Base-by-base conservation (phyloP, 2,113 vertebrate genomes). In the Cynoglossus semilaevis region DNA sequence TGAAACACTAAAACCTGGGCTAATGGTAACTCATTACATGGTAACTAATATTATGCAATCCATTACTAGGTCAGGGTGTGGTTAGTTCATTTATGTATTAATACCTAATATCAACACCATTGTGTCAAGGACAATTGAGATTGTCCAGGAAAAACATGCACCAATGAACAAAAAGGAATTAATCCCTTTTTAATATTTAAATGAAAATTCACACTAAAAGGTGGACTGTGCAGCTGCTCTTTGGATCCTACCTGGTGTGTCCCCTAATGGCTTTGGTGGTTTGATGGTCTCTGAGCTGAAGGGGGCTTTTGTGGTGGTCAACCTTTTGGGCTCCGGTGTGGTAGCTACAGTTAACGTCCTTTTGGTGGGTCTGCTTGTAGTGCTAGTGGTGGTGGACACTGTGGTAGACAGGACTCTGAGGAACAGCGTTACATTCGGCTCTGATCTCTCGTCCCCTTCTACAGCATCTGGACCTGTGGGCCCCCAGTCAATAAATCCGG, bases 401-500 rank as follows among this genome's bases (percentile, higher is more conserved):
- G 88, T 87, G 47, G 88, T 85, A 34, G 88, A 75, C 8, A 83
- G 72, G 70, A 81, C 70, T 74, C 79, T 83, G 37, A 87, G 80
- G 63, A 87, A 83, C 76, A 86, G 66, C 1, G 80, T 89, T 47
- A 75, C 63, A 70, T 90, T 91, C 34, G 66, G 58, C 38, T 72
- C 76, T 17, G 44, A 29, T 66, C 82, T 87, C 36, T 74, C 61
- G 14, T 88, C 80, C 1, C 86, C 84, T 15, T 92, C 90, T 6
- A 68, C 34, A 14, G 75, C 83, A 47, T 90, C 90, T 2, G 82
- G 85, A 16, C 91, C 90, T 1, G 91, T 92, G 36, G 91, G 91
- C 36, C 91, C 91, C 91, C 91, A 92, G 67, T 91, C 90, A 42
- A 92, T 92, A 88, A 86, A 91, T 81, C 86, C 90, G 19, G 91